phyloP scores from a whole-genome alignment of 2,797 vertebrate genomes.

The Anguilla marmorata region DNA sequence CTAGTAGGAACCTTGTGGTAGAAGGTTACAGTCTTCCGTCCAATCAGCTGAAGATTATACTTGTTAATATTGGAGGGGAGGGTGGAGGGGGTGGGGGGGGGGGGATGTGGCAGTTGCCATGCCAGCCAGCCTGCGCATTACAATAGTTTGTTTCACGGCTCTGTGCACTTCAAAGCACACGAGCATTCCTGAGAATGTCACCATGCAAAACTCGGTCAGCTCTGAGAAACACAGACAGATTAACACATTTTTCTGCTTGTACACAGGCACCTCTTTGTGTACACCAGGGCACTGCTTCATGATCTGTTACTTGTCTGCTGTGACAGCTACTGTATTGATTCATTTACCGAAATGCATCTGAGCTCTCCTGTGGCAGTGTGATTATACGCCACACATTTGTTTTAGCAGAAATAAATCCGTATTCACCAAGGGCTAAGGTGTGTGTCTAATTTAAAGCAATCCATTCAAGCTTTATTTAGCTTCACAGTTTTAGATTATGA shows the following conservation, averaged over 20 bases:
- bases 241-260: conserved; percentile 58
- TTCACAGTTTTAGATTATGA: conserved; percentile 38
- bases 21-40: conserved; percentile 45
- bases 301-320: conserved; percentile 64
- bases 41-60: conserved; percentile 42
- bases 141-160: conserved; percentile 56
- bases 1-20: conserved; percentile 45
- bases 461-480: conserved; percentile 47
- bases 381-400: conserved; percentile 51
- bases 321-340: conserved; percentile 54
- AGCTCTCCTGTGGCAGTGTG: conserved; percentile 41
- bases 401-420: conserved; percentile 35
- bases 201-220: conserved; percentile 51
- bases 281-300: conserved; percentile 55
- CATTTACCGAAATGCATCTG: conserved; percentile 13
- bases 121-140: conserved; percentile 50
- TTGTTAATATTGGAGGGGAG: conserved; percentile 45
- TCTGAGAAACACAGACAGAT: conserved; percentile 67
- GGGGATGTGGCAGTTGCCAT: background rate
- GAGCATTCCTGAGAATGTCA: conserved; percentile 50
- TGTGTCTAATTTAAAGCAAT: conserved; percentile 38
- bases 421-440: conserved; percentile 46
- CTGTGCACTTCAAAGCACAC: conserved; percentile 52
- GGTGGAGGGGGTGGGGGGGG: background rate
- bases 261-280: conserved; percentile 52